Percentiles rank a stretch among this genome's conserved stretches.
Conservation (phyloP, 2,113 vertebrate genomes). For the Egretta garzetta region DNA sequence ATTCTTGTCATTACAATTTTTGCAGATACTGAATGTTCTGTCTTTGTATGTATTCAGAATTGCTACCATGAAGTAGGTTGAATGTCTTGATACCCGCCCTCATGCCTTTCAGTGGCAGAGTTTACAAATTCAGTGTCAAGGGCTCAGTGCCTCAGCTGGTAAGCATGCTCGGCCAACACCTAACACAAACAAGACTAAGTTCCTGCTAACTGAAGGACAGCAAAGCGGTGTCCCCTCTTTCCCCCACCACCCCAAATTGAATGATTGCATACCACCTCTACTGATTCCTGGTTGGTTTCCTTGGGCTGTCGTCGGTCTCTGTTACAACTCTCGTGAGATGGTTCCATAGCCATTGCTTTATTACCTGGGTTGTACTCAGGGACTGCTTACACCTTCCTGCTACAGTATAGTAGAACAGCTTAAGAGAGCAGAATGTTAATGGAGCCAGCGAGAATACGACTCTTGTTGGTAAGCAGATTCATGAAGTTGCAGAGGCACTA, state of each 20-base stretch:
- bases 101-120: slow-evolving; percentile 3
- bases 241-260: fast-evolving
- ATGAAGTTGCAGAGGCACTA: background rate
- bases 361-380: background rate
- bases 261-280: background rate
- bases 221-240: background rate
- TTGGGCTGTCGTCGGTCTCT: background rate
- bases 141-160: background rate
- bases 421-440: background rate
- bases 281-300: background rate
- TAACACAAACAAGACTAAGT: background rate
- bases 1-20: background rate
- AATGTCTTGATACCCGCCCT: background rate
- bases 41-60: background rate
- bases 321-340: background rate
- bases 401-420: background rate
- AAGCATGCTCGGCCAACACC: background rate
- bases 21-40: background rate
- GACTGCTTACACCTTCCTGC: background rate
- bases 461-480: background rate
- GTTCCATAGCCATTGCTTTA: background rate
- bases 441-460: background rate
- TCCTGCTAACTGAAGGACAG: background rate
- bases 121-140: background rate
- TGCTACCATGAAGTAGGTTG: background rate